Percentiles rank a stretch among this genome's conserved stretches.
Evolutionary conservation across 2,113 vertebrate species (phyloP).

Genomic region (Furnarius figulus): DNA sequence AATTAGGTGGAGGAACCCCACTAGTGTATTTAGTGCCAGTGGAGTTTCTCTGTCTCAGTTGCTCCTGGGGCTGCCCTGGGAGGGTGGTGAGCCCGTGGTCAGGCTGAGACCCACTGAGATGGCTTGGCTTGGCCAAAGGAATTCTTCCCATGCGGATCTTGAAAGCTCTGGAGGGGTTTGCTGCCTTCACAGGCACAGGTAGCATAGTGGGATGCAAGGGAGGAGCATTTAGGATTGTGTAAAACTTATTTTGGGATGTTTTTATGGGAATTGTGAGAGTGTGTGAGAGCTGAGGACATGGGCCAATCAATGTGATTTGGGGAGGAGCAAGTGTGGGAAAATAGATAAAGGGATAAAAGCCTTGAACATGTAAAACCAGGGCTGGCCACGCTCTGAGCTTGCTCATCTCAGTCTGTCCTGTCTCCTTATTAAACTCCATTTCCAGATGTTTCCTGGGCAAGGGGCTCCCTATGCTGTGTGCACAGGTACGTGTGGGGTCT

Average conservation of each 20-base stretch:
- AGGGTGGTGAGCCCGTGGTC: background rate
- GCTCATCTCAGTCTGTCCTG: background rate
- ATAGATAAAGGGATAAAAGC: background rate
- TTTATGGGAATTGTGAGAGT: background rate
- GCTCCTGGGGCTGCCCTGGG: background rate
- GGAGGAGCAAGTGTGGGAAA: background rate
- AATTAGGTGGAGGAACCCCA: background rate
- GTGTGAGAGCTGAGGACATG: background rate
- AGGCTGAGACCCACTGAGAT: background rate
- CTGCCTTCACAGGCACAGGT: background rate
- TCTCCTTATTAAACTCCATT: background rate
- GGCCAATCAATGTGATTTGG: background rate
- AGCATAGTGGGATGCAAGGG: background rate
- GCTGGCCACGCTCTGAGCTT: fast-evolving
- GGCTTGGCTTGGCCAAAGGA: background rate
- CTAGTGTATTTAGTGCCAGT: fast-evolving
- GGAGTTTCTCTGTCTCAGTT: background rate
- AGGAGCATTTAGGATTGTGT: background rate
- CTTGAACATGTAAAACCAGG: fast-evolving
- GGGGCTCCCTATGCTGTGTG: fast-evolving
- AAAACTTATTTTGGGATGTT: background rate
- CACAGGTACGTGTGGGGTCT: background rate
- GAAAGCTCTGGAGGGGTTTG: background rate
- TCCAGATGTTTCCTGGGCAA: background rate
- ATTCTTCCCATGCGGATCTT: background rate